Evolutionary conservation across 2,113 vertebrate genomes (phyloP), one percentile per base, ranked within the genome.

Genomic region (Erinaceus europaeus): DNA sequence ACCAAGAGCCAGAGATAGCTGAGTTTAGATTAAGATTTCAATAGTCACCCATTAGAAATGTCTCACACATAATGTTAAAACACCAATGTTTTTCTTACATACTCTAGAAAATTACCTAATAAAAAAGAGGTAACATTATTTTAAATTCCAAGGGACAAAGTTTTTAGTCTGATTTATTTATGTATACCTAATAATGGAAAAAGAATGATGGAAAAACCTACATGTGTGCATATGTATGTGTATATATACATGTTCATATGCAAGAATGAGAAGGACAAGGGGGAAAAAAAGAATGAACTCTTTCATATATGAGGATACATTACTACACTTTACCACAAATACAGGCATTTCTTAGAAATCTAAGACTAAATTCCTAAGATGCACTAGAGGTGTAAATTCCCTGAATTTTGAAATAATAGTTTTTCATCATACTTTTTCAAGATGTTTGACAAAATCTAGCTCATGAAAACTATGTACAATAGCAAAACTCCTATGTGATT

Each of bases 361-460:
- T 40, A 57, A 64, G 15, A 11, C 9, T 15, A 48, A 11, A 11
- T 48, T 15, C 46, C 15, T 11, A 9, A 48, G 82, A 82, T 55
- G 62, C 50, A 94, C 59, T 72, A 81, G 75, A 93, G 79, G 59
- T 73, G 74, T 90, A 96, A 94, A 95, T 91, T 86, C 76, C 67
- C 8, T 81, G 9, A 5, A 8, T 72, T 61, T 73, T 50, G 17
- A 50, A 73, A 48, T 73, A 14, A 50, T 17, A 73, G 10, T 38
- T 73, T 38, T 38, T 15, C 46, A 52, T 68, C 9, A 25, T 53
- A 59, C 75, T 94, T 93, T 92, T 94, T 87, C 93, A 89, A 96
- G 83, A 65, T 20, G 36, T 64, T 32, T 71, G 72, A 92, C 68
- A 79, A 93, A 90, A 46, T 78, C 94, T 77, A 93, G 62, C 77